Evolutionary conservation across 1,140 invertebrate species (phyloP).

Genomic region (Zelostemma sp.): DNA sequence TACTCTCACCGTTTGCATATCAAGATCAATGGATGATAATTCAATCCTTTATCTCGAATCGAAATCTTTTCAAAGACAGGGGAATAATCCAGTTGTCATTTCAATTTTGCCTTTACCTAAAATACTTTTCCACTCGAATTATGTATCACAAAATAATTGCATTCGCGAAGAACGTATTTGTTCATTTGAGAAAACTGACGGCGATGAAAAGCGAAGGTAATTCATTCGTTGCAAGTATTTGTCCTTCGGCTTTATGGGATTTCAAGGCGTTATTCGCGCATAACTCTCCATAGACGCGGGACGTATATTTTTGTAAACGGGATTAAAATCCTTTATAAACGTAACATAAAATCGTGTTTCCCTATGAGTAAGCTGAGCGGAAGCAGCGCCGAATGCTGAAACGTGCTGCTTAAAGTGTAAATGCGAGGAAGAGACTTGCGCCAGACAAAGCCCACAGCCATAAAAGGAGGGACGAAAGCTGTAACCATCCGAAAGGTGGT

Average conservation of each 20-base stretch:
- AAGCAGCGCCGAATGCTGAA: conserved; percentile 28
- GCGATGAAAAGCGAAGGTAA: conserved; percentile 5
- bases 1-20: too few species aligned
- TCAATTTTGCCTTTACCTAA: too few species aligned
- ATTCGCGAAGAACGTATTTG: too few species aligned
- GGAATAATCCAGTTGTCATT: neutral
- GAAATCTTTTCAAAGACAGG: too few species aligned
- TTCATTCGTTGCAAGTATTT: conserved; percentile 27
- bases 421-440: conserved; percentile 51
- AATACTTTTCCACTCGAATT: too few species aligned
- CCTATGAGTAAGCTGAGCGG: conserved; percentile 17
- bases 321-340: conserved; percentile 45
- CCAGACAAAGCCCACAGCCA: conserved; percentile 54
- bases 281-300: conserved; percentile 13
- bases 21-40: too few species aligned
- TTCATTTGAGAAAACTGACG: too few species aligned
- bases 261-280: conserved; percentile 20
- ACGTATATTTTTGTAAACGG: conserved; percentile 44
- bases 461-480: conserved; percentile 49
- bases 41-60: too few species aligned
- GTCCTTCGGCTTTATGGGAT: conserved; percentile 25
- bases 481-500: conserved; percentile 36
- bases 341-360: conserved; percentile 44
- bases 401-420: conserved; percentile 57
- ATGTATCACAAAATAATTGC: too few species aligned